These are phyloP conservation scores for Xestia ashworthii DNA, from an alignment of 2,888 invertebrate species.

Conservation along the genomic window DNA sequence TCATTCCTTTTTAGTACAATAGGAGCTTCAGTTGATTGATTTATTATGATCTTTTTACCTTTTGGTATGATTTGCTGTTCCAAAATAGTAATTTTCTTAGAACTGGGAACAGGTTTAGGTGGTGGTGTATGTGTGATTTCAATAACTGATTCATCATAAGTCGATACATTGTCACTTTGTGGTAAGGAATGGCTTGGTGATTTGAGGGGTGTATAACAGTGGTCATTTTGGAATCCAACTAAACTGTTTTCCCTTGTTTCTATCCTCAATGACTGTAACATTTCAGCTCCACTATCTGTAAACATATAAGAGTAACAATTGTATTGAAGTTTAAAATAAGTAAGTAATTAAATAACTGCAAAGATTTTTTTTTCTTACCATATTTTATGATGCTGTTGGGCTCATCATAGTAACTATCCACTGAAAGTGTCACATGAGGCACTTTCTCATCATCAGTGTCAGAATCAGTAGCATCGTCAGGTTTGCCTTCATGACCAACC, in stretches of 20 bases:
- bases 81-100: conserved; percentile 88
- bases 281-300: conserved; percentile 88
- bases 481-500: conserved; percentile 88
- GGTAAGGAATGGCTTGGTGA: conserved; percentile 91
- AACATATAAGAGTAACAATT: conserved; percentile 35
- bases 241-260: conserved; percentile 89
- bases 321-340: background rate
- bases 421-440: conserved; percentile 92
- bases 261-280: conserved; percentile 87
- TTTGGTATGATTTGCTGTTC: conserved; percentile 89
- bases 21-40: conserved; percentile 77
- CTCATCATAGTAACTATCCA: conserved; percentile 92
- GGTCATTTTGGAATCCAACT: conserved; percentile 94
- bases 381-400: conserved; percentile 89
- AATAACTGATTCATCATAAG: conserved; percentile 86
- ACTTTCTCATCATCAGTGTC: conserved; percentile 91
- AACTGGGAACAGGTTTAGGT: conserved; percentile 84
- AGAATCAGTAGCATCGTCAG: conserved; percentile 90
- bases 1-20: conserved; percentile 85
- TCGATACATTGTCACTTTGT: conserved; percentile 78
- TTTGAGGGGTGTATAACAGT: conserved; percentile 94
- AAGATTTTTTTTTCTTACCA: conserved; percentile 75
- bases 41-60: conserved; percentile 86
- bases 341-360: background rate
- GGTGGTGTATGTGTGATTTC: conserved; percentile 86